Percentiles rank a stretch among this genome's conserved stretches.
These are phyloP conservation scores for Ariolimax columbianus DNA, from an alignment of 2,888 invertebrate genomes.

Conservation along the genomic window DNA sequence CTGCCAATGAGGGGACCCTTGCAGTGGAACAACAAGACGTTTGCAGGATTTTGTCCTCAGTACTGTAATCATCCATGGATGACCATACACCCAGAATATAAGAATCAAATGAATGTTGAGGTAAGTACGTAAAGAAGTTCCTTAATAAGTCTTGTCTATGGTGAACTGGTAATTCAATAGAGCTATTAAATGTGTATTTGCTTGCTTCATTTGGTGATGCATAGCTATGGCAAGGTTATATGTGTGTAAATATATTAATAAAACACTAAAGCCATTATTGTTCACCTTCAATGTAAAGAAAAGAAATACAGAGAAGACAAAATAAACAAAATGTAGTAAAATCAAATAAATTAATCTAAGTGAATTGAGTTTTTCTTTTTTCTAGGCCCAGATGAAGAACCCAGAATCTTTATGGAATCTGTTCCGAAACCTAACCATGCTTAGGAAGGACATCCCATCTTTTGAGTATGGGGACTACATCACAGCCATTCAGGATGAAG, in stretches of 20 bases:
- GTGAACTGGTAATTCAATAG: too few relatives aligned
- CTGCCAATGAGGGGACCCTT: constrained; percentile 69
- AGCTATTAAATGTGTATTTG: too few relatives aligned
- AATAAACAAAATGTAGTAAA: too few relatives aligned
- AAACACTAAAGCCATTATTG: too few relatives aligned
- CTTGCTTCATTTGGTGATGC: too few relatives aligned
- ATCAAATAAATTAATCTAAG: background rate
- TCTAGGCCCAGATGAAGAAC: constrained; percentile 58
- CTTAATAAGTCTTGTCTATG: too few relatives aligned
- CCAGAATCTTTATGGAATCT: constrained; percentile 55
- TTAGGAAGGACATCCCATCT: constrained; percentile 63
- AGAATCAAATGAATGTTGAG: constrained; percentile 60
- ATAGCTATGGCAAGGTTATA: too few relatives aligned
- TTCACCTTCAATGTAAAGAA: too few relatives aligned
- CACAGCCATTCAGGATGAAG: constrained; percentile 60
- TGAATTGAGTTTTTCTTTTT: background rate
- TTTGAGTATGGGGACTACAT: constrained; percentile 69
- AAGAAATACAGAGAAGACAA: too few relatives aligned
- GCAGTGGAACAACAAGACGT: constrained; percentile 70
- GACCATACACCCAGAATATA: constrained; percentile 55
- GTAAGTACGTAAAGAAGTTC: constrained; percentile 51
- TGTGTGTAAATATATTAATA: too few relatives aligned
- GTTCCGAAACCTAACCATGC: constrained; percentile 61
- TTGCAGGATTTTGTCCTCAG: constrained; percentile 65
- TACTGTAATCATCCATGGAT: constrained; percentile 62